Conservation (phyloP, 2,888 invertebrate genomes). For the Papilio protenor region DNA sequence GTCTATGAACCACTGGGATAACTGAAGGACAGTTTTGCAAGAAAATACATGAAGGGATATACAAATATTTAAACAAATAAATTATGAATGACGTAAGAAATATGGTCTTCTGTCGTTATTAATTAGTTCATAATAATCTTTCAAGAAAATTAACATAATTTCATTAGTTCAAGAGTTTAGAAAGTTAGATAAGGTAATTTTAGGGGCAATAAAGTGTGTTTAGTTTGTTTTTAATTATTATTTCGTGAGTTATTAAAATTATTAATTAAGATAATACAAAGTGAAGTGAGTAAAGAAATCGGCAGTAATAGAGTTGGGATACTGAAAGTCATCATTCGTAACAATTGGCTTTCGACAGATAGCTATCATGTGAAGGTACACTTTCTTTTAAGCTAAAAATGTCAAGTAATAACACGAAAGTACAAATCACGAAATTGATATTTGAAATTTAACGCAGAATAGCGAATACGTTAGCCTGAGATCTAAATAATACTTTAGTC, state of each 20-base stretch:
- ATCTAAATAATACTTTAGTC: too few species aligned
- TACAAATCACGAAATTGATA: not conserved
- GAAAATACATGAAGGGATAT: not conserved
- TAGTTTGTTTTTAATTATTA: too few species aligned
- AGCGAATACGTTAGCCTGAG: too few species aligned
- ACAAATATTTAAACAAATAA: not conserved
- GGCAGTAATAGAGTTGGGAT: not conserved
- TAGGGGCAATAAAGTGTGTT: too few species aligned
- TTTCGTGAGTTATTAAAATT: too few species aligned
- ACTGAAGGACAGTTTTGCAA: not conserved
- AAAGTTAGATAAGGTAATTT: too few species aligned
- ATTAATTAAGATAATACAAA: too few species aligned
- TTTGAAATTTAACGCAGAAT: not conserved
- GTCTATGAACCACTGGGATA: not conserved
- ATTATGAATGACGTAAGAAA: not conserved
- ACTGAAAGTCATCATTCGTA: not conserved
- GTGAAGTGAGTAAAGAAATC: not conserved
- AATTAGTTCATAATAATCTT: not conserved
- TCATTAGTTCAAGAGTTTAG: too few species aligned
- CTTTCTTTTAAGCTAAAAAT: not conserved
- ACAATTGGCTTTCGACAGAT: not conserved
- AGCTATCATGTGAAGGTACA: not conserved
- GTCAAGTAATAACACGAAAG: not conserved
- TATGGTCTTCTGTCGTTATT: not conserved
- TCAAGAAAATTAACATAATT: too few species aligned